phyloP scores from a whole-genome alignment of 2,888 invertebrate species.

The Agrochola circellaris region DNA sequence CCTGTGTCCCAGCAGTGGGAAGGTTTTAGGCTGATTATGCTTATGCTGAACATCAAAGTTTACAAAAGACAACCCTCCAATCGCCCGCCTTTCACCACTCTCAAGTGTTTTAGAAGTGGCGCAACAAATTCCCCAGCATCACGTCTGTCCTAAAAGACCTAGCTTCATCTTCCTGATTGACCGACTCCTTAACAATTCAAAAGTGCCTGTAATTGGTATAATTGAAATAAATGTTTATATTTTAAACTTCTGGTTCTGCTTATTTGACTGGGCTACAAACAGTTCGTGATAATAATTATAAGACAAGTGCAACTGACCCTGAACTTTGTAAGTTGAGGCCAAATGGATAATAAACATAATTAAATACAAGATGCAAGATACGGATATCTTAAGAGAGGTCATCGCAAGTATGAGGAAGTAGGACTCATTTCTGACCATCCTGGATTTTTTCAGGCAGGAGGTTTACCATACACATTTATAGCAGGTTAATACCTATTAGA shows the following conservation, averaged over 20 bases:
- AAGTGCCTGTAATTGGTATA: too few species aligned
- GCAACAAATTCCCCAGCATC: too few species aligned
- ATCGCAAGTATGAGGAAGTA: conserved; percentile 36
- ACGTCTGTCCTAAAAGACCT: too few species aligned
- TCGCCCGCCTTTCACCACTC: background rate
- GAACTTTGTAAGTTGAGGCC: conserved; percentile 39
- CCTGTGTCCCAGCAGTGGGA: too few species aligned
- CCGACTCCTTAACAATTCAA: too few species aligned
- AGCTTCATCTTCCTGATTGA: too few species aligned
- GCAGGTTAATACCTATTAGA: too few species aligned
- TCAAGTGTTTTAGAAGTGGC: background rate
- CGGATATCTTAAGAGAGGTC: conserved; percentile 48
- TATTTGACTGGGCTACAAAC: background rate
- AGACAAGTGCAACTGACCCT: conserved; percentile 26
- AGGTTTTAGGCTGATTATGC: too few species aligned
- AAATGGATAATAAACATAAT: conserved; percentile 11
- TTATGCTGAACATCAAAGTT: too few species aligned
- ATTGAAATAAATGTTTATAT: too few species aligned
- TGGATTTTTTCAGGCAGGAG: background rate
- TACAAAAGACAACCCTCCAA: too few species aligned
- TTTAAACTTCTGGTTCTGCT: background rate
- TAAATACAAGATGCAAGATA: conserved; percentile 15
- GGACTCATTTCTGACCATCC: too few species aligned
- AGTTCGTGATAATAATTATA: conserved; percentile 17
- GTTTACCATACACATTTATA: background rate